These are phyloP conservation scores for Neoscelio sp. DNA, from an alignment of 2,888 invertebrate species.

Conservation along the genomic window DNA sequence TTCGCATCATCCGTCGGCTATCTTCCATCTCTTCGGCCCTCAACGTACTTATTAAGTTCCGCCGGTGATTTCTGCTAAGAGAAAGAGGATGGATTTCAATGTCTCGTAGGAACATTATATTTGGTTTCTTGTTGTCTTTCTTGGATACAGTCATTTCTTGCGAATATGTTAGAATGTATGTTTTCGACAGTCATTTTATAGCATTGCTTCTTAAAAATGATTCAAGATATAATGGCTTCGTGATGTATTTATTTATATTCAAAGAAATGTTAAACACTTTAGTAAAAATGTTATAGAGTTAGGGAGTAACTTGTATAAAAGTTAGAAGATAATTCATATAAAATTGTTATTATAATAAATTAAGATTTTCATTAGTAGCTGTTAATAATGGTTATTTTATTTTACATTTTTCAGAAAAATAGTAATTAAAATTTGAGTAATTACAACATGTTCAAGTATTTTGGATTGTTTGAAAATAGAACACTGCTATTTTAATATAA, in stretches of 20 bases:
- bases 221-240: not conserved
- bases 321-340: too few relatives aligned
- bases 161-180: constrained; percentile 23
- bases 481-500: too few relatives aligned
- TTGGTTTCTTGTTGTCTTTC: constrained; percentile 56
- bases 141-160: constrained; percentile 26
- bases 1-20: constrained; percentile 82
- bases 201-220: constrained; percentile 12
- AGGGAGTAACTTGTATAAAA: too few relatives aligned
- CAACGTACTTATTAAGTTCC: constrained; percentile 82
- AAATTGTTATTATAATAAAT: too few relatives aligned
- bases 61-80: constrained; percentile 79
- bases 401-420: too few relatives aligned
- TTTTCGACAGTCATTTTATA: constrained; percentile 45
- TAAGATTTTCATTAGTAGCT: too few relatives aligned
- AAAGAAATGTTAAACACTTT: too few relatives aligned
- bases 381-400: too few relatives aligned
- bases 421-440: too few relatives aligned
- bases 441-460: too few relatives aligned
- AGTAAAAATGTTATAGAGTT: too few relatives aligned
- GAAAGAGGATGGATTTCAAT: constrained; percentile 66
- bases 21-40: constrained; percentile 79
- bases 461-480: too few relatives aligned
- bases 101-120: constrained; percentile 61
- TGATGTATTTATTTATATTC: not conserved